These are phyloP conservation scores for Lottia scabra DNA, from an alignment of 2,888 invertebrate genomes.

Conservation along the genomic window DNA sequence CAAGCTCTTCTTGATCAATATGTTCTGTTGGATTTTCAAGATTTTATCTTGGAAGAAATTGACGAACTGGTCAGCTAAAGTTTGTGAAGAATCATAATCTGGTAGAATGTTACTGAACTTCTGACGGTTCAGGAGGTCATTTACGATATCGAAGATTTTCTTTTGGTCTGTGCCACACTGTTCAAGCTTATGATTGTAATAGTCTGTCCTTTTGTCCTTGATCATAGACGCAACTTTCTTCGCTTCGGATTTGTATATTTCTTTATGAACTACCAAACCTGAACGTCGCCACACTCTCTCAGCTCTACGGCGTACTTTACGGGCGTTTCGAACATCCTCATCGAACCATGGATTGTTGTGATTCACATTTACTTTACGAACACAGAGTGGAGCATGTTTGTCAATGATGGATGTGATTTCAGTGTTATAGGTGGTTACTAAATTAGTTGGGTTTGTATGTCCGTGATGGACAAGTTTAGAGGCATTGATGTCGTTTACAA, in stretches of 20 bases:
- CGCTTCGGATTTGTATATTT: neutral
- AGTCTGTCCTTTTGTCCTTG: neutral
- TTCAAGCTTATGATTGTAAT: neutral
- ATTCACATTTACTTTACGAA: neutral
- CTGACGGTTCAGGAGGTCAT: neutral
- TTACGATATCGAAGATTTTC: neutral
- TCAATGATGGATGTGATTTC: neutral
- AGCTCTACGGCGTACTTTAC: neutral
- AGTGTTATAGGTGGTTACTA: neutral
- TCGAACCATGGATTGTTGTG: slow-evolving; percentile 11
- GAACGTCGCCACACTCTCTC: slow-evolving; percentile 4
- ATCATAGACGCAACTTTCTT: neutral
- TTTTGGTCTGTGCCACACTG: neutral
- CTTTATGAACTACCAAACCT: neutral
- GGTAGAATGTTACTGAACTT: neutral
- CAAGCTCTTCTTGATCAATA: neutral
- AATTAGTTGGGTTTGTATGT: too few relatives aligned
- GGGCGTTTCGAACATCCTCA: slow-evolving; percentile 7
- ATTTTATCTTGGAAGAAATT: neutral
- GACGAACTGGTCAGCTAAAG: neutral
- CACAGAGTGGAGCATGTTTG: slow-evolving; percentile 10
- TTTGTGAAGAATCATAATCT: neutral
- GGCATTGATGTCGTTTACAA: neutral
- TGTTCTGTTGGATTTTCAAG: neutral
- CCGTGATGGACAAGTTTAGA: neutral